phyloP scores from a whole-genome alignment of 2,888 invertebrate species.

The Holacanthella duospinosa region DNA sequence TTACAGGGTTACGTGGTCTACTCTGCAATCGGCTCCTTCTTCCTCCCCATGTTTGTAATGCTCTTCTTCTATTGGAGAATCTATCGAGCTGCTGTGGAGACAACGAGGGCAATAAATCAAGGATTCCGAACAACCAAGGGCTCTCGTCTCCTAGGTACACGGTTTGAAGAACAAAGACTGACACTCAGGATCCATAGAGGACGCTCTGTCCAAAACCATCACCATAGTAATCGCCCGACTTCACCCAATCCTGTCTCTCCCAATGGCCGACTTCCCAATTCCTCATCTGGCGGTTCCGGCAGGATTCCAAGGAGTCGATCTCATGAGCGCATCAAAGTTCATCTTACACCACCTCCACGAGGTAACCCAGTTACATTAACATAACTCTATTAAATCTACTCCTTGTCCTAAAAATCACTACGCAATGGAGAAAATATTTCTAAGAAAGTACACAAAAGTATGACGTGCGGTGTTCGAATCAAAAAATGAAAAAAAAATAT shows the following conservation, averaged over 20 bases:
- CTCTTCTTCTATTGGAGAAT: constrained; percentile 96
- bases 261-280: constrained; percentile 9
- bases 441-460: too few relatives aligned
- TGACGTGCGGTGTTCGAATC: too few relatives aligned
- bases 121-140: constrained; percentile 76
- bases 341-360: constrained; percentile 35
- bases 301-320: constrained; percentile 36
- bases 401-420: too few relatives aligned
- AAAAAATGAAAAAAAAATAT: too few relatives aligned
- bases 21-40: constrained; percentile 95
- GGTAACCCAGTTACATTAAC: too few relatives aligned
- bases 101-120: constrained; percentile 84
- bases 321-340: constrained; percentile 36
- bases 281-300: constrained; percentile 15
- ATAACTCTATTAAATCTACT: too few relatives aligned
- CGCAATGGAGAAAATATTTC: too few relatives aligned
- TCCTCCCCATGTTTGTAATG: constrained; percentile 85
- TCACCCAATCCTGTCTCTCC: constrained; percentile 20
- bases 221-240: constrained; percentile 16
- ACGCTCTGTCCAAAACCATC: constrained; percentile 52
- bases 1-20: constrained; percentile 78
- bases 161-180: constrained; percentile 80
- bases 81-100: constrained; percentile 83
- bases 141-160: constrained; percentile 44
- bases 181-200: constrained; percentile 85